Evolutionary conservation across 2,113 vertebrate species (phyloP).

Genomic region (Uropsilus gracilis): DNA sequence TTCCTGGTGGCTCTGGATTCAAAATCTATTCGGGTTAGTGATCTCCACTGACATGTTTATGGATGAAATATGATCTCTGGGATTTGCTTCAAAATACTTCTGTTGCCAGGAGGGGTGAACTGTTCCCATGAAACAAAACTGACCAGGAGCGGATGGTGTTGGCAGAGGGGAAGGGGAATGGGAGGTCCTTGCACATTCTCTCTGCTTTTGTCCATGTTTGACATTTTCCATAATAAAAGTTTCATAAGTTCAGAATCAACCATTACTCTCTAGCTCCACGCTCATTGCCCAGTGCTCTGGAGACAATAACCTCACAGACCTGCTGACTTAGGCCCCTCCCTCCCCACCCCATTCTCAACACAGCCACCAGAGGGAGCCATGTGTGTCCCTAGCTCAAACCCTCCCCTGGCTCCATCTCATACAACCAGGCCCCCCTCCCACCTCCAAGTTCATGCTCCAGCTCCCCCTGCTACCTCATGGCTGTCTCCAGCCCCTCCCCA

Average conservation of each 20-base stretch:
- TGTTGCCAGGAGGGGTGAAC: not conserved
- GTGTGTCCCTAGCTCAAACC: not conserved
- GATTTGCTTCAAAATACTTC: constrained; percentile 29
- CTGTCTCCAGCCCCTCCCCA: not conserved
- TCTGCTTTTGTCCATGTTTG: not conserved
- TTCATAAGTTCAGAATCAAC: not conserved
- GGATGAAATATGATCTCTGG: not conserved
- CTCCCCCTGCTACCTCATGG: not conserved
- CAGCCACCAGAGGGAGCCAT: constrained; percentile 61
- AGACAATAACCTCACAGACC: not conserved
- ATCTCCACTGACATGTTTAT: constrained; percentile 6
- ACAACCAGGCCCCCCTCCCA: no score
- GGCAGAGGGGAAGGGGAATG: not conserved
- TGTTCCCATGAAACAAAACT: not conserved
- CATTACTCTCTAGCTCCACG: not conserved
- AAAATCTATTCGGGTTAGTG: not conserved
- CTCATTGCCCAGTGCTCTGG: not conserved
- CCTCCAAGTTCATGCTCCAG: not conserved
- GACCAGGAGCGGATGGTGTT: not conserved
- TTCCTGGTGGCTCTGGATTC: not conserved
- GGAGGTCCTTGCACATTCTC: not conserved
- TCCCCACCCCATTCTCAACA: not conserved
- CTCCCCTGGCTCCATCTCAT: not conserved
- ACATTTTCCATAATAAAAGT: not conserved
- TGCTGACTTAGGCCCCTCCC: fast-evolving